Percentiles rank a stretch among this genome's conserved stretches.
Evolutionary conservation across 1,140 invertebrate species (phyloP).

Genomic region (roundworm (Caenorhabditis elegans)): WBcel235 BX284602.5:5187001-5187500

Average conservation of each 20-base stretch:
- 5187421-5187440: not conserved
- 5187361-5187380: slow-evolving; percentile 15
- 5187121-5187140: not conserved
- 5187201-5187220: not conserved
- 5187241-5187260: slow-evolving; percentile 1
- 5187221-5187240: not conserved
- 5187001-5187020: not conserved
- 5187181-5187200: not conserved
- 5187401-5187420: not conserved
- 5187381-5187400: slow-evolving; percentile 10
- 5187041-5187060: not conserved
- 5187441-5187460: not conserved
- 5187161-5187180: not conserved
- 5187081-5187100: not conserved
- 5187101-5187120: not conserved
- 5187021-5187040: not conserved
- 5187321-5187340: slow-evolving; percentile 12
- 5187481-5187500: not conserved
- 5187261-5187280: not conserved
- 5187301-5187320: not conserved
- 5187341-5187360: not conserved
- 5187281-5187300: too few species aligned
- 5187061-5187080: not conserved
- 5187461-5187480: not conserved
- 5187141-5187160: slow-evolving; percentile 8